These are phyloP conservation scores for Troides aeacus DNA, from an alignment of 2,888 invertebrate genomes.

Conservation along the genomic window DNA sequence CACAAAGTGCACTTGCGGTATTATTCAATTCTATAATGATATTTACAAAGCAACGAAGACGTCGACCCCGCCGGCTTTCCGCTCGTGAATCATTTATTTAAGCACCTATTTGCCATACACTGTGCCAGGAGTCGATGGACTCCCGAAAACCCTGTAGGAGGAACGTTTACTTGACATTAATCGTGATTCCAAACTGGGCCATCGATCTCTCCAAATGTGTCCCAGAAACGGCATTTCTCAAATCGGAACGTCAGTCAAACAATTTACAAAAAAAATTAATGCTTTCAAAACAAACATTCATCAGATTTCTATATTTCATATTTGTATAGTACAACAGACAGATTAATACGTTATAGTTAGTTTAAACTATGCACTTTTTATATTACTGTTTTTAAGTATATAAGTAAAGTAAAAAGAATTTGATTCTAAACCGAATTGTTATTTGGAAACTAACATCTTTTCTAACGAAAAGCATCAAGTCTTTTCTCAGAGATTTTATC, in stretches of 20 bases:
- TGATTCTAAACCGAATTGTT: too few species aligned
- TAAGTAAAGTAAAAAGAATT: too few species aligned
- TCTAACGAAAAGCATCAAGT: too few species aligned
- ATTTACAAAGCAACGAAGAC: slow-evolving; percentile 32
- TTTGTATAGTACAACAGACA: neutral
- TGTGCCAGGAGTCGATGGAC: slow-evolving; percentile 32
- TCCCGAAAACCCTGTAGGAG: slow-evolving; percentile 23
- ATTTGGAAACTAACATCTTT: too few species aligned
- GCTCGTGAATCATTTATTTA: slow-evolving; percentile 44
- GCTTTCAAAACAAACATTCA: slow-evolving; percentile 12
- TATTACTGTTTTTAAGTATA: too few species aligned
- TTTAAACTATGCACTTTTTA: too few species aligned
- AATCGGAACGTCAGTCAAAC: slow-evolving; percentile 15
- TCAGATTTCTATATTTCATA: neutral
- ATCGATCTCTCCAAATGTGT: slow-evolving; percentile 24
- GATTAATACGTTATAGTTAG: neutral
- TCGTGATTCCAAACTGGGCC: slow-evolving; percentile 23
- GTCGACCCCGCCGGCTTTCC: slow-evolving; percentile 41
- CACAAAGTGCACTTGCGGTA: slow-evolving; percentile 6
- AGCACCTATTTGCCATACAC: slow-evolving; percentile 36
- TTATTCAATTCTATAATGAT: slow-evolving; percentile 21
- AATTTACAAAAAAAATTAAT: slow-evolving; percentile 26
- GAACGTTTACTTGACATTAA: slow-evolving; percentile 27
- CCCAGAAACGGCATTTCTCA: slow-evolving; percentile 15
- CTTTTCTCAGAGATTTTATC: neutral